phyloP scores from a whole-genome alignment of 2,888 invertebrate genomes.

The Busseola fusca region DNA sequence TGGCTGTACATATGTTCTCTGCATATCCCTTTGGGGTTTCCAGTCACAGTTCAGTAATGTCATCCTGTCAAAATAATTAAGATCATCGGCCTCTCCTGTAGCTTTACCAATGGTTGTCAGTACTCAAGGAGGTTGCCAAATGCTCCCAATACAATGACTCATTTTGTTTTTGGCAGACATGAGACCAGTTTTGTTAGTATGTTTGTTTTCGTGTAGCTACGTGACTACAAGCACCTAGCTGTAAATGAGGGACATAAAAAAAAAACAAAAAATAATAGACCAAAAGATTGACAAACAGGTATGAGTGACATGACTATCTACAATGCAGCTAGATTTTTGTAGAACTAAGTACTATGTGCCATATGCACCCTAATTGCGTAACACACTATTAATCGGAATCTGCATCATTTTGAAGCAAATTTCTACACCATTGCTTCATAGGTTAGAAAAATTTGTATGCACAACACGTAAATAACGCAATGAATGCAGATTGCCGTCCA shows the following conservation, averaged over 20 bases:
- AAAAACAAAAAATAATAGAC: neutral
- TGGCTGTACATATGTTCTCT: too few species aligned
- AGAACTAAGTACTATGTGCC: neutral
- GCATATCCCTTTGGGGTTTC: too few species aligned
- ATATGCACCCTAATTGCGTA: neutral
- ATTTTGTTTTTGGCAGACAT: conserved; percentile 37
- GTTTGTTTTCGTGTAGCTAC: neutral
- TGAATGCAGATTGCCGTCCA: too few species aligned
- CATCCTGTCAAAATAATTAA: conserved; percentile 16
- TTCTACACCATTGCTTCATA: too few species aligned
- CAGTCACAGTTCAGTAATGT: neutral
- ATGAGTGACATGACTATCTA: neutral
- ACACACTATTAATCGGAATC: too few species aligned
- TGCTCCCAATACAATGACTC: conserved; percentile 44
- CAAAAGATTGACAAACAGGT: neutral
- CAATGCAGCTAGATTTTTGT: neutral
- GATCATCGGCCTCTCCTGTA: conserved; percentile 36
- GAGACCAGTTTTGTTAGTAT: neutral
- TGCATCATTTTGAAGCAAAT: too few species aligned
- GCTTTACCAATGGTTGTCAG: conserved; percentile 25
- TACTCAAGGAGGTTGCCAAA: conserved; percentile 30
- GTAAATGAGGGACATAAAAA: neutral
- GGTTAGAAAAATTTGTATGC: too few species aligned
- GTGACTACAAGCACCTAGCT: neutral
- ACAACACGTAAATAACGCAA: too few species aligned